These are phyloP conservation scores for Drosophila cognata DNA, from an alignment of 2,888 invertebrate genomes.

Conservation along the genomic window DNA sequence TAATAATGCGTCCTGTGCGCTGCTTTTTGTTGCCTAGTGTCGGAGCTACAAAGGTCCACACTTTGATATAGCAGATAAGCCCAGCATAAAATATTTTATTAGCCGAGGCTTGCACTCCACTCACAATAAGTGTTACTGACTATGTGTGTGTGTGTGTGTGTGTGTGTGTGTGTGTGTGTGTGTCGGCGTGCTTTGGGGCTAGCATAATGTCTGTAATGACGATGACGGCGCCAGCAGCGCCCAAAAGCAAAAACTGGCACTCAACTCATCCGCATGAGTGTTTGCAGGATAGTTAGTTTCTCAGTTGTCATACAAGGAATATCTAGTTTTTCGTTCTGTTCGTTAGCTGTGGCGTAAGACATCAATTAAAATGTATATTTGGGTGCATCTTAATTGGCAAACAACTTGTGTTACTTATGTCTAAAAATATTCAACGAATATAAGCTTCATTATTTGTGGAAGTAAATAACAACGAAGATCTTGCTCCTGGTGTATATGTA, in stretches of 20 bases:
- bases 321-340: not conserved
- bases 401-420: not conserved
- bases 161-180: not conserved
- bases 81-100: conserved; percentile 79
- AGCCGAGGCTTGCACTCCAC: conserved; percentile 54
- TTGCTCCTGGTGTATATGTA: no score
- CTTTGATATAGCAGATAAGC: conserved; percentile 74
- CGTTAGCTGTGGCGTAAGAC: not conserved
- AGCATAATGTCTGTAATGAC: conserved; percentile 59
- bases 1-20: conserved; percentile 67
- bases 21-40: conserved; percentile 55
- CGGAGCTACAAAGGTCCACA: conserved; percentile 69
- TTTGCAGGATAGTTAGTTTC: conserved; percentile 32
- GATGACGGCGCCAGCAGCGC: conserved; percentile 58
- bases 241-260: conserved; percentile 47
- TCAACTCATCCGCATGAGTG: conserved; percentile 58
- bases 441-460: not conserved
- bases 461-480: no score
- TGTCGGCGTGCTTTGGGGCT: conserved; percentile 1
- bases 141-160: conserved; percentile 2
- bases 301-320: not conserved
- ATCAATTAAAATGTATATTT: not conserved
- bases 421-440: not conserved
- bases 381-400: not conserved
- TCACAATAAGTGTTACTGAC: conserved; percentile 2